Conservation (phyloP, 2,888 invertebrate genomes). For the Luffia ferchaultella region DNA sequence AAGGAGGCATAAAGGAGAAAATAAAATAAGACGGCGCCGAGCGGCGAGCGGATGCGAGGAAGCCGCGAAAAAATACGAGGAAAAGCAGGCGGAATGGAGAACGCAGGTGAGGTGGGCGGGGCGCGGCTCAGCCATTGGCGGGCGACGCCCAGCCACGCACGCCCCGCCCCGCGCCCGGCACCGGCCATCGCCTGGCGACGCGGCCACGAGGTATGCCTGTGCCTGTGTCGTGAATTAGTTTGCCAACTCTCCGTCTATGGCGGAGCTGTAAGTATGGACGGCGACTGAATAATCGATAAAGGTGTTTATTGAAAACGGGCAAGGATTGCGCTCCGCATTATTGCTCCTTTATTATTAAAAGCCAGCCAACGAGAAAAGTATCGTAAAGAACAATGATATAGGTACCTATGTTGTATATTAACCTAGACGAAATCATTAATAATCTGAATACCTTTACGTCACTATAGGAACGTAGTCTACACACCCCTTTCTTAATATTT, state of each 20-base stretch:
- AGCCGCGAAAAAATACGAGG: constrained; percentile 62
- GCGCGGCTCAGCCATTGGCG: constrained; percentile 55
- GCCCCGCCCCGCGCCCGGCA: constrained; percentile 29
- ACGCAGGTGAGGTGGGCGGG: constrained; percentile 64
- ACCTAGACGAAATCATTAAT: no score
- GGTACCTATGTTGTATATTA: no score
- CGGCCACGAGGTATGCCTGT: constrained; percentile 48
- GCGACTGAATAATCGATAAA: constrained; percentile 65
- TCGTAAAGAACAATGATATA: no score
- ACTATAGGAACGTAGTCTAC: no score
- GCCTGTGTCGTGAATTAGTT: constrained; percentile 67
- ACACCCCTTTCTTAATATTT: no score
- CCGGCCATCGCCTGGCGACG: constrained; percentile 15
- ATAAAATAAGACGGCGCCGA: constrained; percentile 62
- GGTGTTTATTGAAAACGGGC: constrained; percentile 67
- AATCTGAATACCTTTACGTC: no score
- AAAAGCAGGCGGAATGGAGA: constrained; percentile 58
- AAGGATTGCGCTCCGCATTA: constrained; percentile 54
- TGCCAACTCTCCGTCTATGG: constrained; percentile 66
- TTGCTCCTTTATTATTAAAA: constrained; percentile 62
- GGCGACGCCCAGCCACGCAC: constrained; percentile 58
- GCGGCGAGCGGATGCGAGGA: constrained; percentile 53
- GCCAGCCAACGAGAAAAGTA: no score
- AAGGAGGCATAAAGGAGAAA: constrained; percentile 64
- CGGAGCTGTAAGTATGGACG: constrained; percentile 64